A percentile compares a stretch with the other conserved stretches of the same genome.
These are phyloP conservation scores for Seriola dumerili DNA, from an alignment of 2,113 vertebrate species.

Conservation along the genomic window DNA sequence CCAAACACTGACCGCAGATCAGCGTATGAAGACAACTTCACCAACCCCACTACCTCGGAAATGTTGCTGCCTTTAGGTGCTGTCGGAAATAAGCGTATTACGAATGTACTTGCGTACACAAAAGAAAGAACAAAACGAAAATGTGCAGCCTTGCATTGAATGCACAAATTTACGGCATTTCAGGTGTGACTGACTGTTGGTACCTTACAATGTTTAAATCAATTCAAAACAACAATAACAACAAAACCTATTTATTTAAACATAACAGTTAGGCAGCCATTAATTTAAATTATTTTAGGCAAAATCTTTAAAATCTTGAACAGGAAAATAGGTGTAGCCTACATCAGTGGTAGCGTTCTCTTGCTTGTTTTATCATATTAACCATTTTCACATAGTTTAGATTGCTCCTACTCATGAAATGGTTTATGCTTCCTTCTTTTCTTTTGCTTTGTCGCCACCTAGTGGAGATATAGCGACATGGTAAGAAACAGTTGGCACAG, in stretches of 20 bases:
- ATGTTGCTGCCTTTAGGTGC: constrained; percentile 8
- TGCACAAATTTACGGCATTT: background rate
- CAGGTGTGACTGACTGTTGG: background rate
- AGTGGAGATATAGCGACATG: background rate
- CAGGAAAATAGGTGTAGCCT: too few relatives aligned
- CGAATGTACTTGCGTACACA: background rate
- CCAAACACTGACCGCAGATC: constrained; percentile 52
- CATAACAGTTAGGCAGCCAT: background rate
- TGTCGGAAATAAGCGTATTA: background rate
- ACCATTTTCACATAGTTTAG: background rate
- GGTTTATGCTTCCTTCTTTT: background rate
- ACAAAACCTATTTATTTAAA: background rate
- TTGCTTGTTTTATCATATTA: background rate
- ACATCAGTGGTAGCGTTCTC: too few relatives aligned
- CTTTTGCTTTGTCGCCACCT: constrained; percentile 39
- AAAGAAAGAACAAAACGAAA: background rate
- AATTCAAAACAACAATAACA: background rate
- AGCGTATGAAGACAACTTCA: background rate
- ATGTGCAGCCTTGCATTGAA: background rate
- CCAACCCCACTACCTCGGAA: constrained; percentile 15
- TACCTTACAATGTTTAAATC: background rate
- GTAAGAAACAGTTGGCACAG: background rate
- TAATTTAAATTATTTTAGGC: too few relatives aligned
- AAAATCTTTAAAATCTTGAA: too few relatives aligned
- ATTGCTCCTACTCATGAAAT: background rate